Base-by-base conservation (phyloP, 2,113 vertebrate species). In the Indicator maculatus region DNA sequence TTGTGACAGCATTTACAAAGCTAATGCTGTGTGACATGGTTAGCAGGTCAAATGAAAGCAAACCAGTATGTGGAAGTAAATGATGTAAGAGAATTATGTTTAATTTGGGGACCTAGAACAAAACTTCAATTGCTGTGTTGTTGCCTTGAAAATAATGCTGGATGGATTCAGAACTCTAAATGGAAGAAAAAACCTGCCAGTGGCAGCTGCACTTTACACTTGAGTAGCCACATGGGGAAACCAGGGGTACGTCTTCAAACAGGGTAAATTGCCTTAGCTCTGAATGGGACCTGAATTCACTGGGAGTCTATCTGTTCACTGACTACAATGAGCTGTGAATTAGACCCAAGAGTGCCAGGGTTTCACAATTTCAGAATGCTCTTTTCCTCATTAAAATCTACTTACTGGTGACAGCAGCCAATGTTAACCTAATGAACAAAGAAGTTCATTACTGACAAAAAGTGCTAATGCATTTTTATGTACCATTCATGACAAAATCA, bases 1-100 rank as follows among this genome's bases (percentile, higher is more conserved):
- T 86, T 10, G 5, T 80, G 85, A 91, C 83, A 91, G 87, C 85
- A 47, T 93, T 93, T 95, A 83, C 89, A 88, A 90, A 95, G 86
- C 85, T 95, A 95, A 97, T 93, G 85, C 93, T 58, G 75, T 90
- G 89, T 81, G 91, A 96, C 93, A 91, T 28, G 61, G 82, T 83
- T 89, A 95, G 73, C 69, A 74, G 95, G 79, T 94, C 88, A 95
- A 90, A 95, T 65, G 79, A 95, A 95, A 95, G 96, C 91, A 95
- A 96, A 95, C 53, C 88, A 95, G 47, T 61, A 81, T 95, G 91
- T 95, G 93, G 91, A 95, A 97, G 79, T 93, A 94, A 97, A 78
- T 45, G 83, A 79, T 83, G 76, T 91, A 88, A 92, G 64, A 93
- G 83, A 93, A 95, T 91, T 88, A 95, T 38, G 61, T 83, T 95